Conservation (phyloP, 2,888 invertebrate genomes). For the Xanthostigma xanthostigma region DNA sequence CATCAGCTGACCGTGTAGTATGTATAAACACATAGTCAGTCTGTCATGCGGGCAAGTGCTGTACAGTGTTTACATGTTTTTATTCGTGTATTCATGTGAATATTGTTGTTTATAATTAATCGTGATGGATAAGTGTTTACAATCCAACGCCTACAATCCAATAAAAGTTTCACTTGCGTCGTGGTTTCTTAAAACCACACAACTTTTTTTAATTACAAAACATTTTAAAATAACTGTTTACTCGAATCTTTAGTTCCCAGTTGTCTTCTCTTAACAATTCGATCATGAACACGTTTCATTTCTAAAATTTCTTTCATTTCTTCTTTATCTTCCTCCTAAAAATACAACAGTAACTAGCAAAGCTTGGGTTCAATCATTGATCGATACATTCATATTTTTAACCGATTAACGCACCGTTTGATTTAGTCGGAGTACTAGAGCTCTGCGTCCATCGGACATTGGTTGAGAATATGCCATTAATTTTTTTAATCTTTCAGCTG, state of each 20-base stretch:
- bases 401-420: constrained; percentile 51
- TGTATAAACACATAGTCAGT: too few species aligned
- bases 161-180: too few species aligned
- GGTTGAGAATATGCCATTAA: constrained; percentile 87
- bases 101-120: too few species aligned
- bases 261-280: constrained; percentile 56
- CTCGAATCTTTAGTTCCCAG: constrained; percentile 6
- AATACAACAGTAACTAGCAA: constrained; percentile 9
- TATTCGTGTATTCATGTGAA: too few species aligned
- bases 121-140: too few species aligned
- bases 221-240: too few species aligned
- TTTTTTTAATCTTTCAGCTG: constrained; percentile 70
- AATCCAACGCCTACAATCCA: too few species aligned
- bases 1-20: too few species aligned
- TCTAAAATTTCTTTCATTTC: constrained; percentile 88
- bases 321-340: constrained; percentile 80
- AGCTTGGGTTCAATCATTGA: neutral
- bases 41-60: too few species aligned
- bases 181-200: too few species aligned
- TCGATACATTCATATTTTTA: neutral
- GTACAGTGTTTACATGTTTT: too few species aligned
- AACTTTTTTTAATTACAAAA: too few species aligned
- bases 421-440: constrained; percentile 73
- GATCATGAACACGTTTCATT: constrained; percentile 75
- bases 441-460: constrained; percentile 76